Conservation (phyloP, 2,888 invertebrate species). For the Pecten maximus region DNA sequence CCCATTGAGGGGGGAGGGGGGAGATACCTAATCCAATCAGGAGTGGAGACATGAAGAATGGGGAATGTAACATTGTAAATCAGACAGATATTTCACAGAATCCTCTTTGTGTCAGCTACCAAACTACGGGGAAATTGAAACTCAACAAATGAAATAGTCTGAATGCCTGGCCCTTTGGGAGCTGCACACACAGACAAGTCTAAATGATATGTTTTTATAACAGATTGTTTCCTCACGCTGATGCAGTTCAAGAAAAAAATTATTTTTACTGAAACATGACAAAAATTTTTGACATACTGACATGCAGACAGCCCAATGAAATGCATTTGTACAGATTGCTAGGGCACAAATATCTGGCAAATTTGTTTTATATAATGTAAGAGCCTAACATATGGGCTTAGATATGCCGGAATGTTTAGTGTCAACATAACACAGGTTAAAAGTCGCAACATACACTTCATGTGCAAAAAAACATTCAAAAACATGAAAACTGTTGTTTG, state of each 20-base stretch:
- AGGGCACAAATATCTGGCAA: background rate
- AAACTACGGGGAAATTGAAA: background rate
- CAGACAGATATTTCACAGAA: background rate
- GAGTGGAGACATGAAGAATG: background rate
- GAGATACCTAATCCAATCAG: background rate
- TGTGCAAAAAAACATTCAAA: slow-evolving; percentile 13
- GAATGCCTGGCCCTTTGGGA: background rate
- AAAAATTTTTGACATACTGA: slow-evolving; percentile 13
- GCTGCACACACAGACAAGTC: background rate
- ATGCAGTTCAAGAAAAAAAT: background rate
- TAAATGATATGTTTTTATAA: background rate
- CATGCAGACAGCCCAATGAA: slow-evolving; percentile 29
- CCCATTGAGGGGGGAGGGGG: background rate
- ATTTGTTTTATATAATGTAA: background rate
- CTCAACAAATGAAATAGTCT: slow-evolving; percentile 9
- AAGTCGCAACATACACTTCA: slow-evolving; percentile 10
- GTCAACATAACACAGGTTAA: background rate
- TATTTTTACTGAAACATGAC: slow-evolving; percentile 18
- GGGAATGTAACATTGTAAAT: slow-evolving; percentile 1
- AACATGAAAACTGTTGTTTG: slow-evolving; percentile 5
- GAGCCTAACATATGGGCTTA: background rate
- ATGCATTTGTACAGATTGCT: slow-evolving; percentile 20
- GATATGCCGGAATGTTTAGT: background rate
- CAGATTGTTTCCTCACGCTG: slow-evolving; percentile 2
- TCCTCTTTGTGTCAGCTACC: slow-evolving; percentile 5